Evolutionary conservation across 2,888 invertebrate species (phyloP), one percentile per base, ranked within the genome.

Genomic region (Mactromeris polynyma): DNA sequence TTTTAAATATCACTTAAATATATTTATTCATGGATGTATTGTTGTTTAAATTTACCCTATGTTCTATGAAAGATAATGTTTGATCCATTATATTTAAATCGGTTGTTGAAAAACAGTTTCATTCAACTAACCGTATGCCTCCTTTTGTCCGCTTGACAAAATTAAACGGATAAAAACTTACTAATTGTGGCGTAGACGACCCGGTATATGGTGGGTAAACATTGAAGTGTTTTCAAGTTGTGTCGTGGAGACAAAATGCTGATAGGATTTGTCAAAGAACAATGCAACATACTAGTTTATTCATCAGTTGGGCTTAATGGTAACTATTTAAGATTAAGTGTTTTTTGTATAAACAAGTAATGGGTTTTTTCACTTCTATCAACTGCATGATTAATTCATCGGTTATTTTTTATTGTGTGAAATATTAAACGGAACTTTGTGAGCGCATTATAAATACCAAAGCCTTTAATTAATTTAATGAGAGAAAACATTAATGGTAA

Each of bases 321-420:
- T 90, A 90, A 90, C 86, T 88, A 83, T 89, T 90, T 83, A 77
- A 86, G 85, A 86, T 88, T 84, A 89, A 91, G 89, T 88, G 91
- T 79, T 85, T 89, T 91, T 85, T 91, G 91, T 91, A 91, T 91
- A 91, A 91, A 91, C 91, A 91, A 90, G 91, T 90, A 91, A 91
- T 91, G 88, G 89, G 83, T 88, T 88, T 91, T 73, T 73, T 86
- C 51, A 54, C 38, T 64, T 58, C 86, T 85, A 83, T 85, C 87
- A 82, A 58, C 86, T 85, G 87, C 38, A 36, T 79, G 88, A 90
- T 89, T 90, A 88, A 89, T 90, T 89, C 88, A 81, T 87, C 36
- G 87, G 90, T 90, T 91, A 90, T 87, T 87, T 82, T 81, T 87
- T 80, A 85, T 82, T 88, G 85, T 84, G 88, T 81, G 85, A 89